Percentiles rank a stretch among this genome's conserved stretches.
These are phyloP conservation scores for Esox niger DNA, from an alignment of 2,113 vertebrate genomes.

Conservation along the genomic window DNA sequence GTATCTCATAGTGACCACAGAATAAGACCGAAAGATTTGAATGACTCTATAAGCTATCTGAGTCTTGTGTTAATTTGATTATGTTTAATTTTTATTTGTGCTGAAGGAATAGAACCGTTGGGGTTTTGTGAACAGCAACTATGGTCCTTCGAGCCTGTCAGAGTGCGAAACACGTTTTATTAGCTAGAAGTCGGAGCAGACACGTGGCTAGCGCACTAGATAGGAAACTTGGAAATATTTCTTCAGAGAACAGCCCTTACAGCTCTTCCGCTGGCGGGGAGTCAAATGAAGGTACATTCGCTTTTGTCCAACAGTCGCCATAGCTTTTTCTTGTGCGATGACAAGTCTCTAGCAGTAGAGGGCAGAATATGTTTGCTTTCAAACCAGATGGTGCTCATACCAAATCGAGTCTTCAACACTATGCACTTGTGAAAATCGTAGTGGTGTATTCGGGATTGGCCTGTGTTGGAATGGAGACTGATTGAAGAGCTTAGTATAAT, in stretches of 20 bases:
- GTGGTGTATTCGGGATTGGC: too few relatives aligned
- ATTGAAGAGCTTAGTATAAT: neutral
- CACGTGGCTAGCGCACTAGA: neutral
- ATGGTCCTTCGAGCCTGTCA: conserved; percentile 36
- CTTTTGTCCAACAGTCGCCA: neutral
- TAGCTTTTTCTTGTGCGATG: neutral
- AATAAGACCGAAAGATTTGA: too few relatives aligned
- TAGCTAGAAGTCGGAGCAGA: neutral
- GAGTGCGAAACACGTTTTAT: neutral
- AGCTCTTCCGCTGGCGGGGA: neutral
- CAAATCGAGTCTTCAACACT: too few relatives aligned
- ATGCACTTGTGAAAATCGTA: too few relatives aligned
- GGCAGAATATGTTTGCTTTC: neutral
- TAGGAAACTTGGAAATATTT: neutral
- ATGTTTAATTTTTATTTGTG: neutral
- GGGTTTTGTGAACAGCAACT: neutral
- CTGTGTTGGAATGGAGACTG: too few relatives aligned
- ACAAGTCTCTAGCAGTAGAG: neutral
- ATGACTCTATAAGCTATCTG: too few relatives aligned
- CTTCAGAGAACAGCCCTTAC: neutral
- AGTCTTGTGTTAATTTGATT: neutral
- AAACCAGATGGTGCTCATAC: too few relatives aligned
- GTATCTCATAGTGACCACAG: too few relatives aligned
- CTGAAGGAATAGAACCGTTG: neutral
- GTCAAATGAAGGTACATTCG: neutral